Evolutionary conservation across 2,113 vertebrate genomes (phyloP).

Genomic region (Zosterops pallidus): DNA sequence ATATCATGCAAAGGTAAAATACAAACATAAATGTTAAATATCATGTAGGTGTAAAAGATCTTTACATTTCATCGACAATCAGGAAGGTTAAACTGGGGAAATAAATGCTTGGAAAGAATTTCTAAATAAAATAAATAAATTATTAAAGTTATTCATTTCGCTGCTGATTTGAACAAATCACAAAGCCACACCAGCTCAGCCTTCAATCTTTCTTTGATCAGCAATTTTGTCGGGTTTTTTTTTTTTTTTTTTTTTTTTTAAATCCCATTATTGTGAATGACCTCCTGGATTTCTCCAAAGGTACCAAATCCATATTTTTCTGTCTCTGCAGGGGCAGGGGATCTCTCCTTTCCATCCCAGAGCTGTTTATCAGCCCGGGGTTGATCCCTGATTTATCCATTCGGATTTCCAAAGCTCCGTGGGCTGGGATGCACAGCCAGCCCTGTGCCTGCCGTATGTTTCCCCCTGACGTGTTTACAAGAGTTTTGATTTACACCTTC

Average conservation of each 20-base stretch:
- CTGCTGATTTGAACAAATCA: background rate
- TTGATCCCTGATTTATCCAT: constrained; percentile 67
- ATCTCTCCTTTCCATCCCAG: background rate
- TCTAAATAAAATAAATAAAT: background rate
- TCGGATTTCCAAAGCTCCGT: constrained; percentile 15
- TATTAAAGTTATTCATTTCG: accelerated
- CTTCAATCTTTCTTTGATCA: background rate
- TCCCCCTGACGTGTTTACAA: constrained; percentile 86
- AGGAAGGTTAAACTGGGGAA: background rate
- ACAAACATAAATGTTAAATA: background rate
- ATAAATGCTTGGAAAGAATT: background rate
- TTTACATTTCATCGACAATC: background rate
- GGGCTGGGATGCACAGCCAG: constrained; percentile 2
- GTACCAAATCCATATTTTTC: background rate
- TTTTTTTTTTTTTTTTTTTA: background rate
- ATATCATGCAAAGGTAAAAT: background rate
- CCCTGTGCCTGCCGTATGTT: constrained; percentile 74
- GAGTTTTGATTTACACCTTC: constrained; percentile 90
- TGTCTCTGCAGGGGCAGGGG: background rate
- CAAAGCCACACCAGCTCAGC: accelerated
- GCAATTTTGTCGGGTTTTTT: background rate
- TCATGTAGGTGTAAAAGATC: background rate
- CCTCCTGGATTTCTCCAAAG: background rate
- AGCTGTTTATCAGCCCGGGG: constrained; percentile 41
- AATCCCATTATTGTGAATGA: accelerated